These are phyloP conservation scores for Apolygus lucorum DNA, from an alignment of 1,140 invertebrate species.

Conservation along the genomic window DNA sequence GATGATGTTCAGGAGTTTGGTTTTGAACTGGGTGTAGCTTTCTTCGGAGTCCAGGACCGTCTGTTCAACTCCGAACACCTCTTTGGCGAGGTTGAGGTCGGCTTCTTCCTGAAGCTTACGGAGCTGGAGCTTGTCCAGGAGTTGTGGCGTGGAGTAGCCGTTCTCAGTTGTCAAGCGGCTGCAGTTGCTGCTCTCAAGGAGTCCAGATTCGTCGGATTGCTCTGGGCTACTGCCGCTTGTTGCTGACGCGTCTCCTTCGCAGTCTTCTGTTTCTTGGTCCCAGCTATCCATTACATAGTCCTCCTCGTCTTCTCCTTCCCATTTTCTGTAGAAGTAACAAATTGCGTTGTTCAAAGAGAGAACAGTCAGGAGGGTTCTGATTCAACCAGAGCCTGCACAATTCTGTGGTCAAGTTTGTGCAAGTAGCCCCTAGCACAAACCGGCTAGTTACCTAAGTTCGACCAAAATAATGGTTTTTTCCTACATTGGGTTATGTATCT, in stretches of 20 bases:
- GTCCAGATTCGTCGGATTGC: not conserved
- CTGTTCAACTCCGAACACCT: slow-evolving; percentile 54
- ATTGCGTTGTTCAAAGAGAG: too few species aligned
- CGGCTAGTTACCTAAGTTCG: too few species aligned
- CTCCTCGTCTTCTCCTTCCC: slow-evolving; percentile 26
- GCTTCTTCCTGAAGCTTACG: slow-evolving; percentile 75
- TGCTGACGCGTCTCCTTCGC: not conserved
- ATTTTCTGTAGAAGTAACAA: not conserved
- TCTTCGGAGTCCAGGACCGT: slow-evolving; percentile 58
- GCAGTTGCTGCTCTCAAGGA: not conserved
- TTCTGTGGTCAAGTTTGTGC: too few species aligned
- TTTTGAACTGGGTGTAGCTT: slow-evolving; percentile 69
- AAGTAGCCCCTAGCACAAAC: too few species aligned
- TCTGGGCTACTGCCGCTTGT: not conserved
- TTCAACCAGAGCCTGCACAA: too few species aligned
- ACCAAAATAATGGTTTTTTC: too few species aligned
- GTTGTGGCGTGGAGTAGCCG: not conserved
- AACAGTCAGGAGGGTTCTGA: too few species aligned
- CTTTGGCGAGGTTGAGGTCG: slow-evolving; percentile 72
- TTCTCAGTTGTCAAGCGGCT: not conserved
- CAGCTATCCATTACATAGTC: slow-evolving; percentile 22
- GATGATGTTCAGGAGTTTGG: slow-evolving; percentile 62
- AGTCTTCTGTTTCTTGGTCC: slow-evolving; percentile 21
- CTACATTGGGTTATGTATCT: too few species aligned
- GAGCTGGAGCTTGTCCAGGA: slow-evolving; percentile 63